Evolutionary conservation across 1,140 invertebrate genomes (phyloP).

Genomic region (Drosophila pectinifera): DNA sequence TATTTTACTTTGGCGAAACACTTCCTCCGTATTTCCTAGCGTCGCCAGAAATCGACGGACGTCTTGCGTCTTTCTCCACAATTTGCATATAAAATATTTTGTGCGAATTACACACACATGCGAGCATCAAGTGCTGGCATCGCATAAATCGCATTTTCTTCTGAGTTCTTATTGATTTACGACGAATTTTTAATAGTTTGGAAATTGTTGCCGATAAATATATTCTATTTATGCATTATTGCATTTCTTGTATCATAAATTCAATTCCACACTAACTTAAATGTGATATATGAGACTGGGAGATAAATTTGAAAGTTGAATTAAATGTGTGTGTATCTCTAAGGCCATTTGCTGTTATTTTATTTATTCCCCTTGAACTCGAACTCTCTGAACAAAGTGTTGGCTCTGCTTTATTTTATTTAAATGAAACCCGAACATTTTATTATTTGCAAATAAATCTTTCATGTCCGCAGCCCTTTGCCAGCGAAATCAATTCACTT

Average conservation of each 20-base stretch:
- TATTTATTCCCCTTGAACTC: conserved; percentile 1
- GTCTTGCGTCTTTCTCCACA: conserved; percentile 26
- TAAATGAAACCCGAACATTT: conserved; percentile 3
- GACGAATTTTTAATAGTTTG: conserved; percentile 53
- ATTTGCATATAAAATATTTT: conserved; percentile 55
- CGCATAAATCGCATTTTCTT: conserved; percentile 45
- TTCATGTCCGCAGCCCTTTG: conserved; percentile 23
- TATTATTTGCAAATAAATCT: conserved; percentile 15
- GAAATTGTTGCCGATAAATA: conserved; percentile 40
- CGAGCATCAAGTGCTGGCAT: conserved; percentile 49
- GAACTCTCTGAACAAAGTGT: not conserved
- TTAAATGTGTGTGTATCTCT: conserved; percentile 10
- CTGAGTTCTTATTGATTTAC: conserved; percentile 43
- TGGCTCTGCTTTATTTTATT: conserved; percentile 18
- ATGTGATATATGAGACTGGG: conserved; percentile 7
- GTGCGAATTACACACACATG: conserved; percentile 47
- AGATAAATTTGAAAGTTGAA: conserved; percentile 4
- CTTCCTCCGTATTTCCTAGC: conserved; percentile 28
- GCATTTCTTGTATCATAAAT: conserved; percentile 47
- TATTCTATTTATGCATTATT: conserved; percentile 54
- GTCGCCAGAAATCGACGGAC: conserved; percentile 44
- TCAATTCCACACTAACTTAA: conserved; percentile 23
- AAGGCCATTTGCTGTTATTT: not conserved
- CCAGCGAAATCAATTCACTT: conserved; percentile 42
- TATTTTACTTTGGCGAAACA: conserved; percentile 33